Evolutionary conservation across 1,140 invertebrate genomes (phyloP), one percentile per base, ranked within the genome.

Genomic region (Asobara japonica): DNA sequence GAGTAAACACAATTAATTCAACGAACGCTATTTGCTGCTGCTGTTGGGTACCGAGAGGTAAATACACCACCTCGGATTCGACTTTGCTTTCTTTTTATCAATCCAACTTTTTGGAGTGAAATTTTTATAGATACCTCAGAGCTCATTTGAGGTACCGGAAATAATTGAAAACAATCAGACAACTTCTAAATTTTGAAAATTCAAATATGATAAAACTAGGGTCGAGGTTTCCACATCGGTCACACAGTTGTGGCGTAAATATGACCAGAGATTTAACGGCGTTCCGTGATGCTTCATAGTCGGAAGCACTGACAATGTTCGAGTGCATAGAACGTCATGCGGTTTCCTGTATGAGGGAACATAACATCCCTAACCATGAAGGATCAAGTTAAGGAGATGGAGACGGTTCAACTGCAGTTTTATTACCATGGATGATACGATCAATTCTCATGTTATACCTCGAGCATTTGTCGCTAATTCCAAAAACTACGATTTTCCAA

Each of bases 1-100:
- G n/a, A 56, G 51, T 56, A 56, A 56, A 56, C 51, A 56, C 51
- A 22, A 56, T 56, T 56, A 22, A 56, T 56, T 56, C 13, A 45
- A 2, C 51, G 6, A 11, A 3, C 51, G 22, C 22, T 22, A 56
- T 56, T 56, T 20, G 22, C 22, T 20, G 7, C 22, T 51, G 20
- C 2, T 51, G 45, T 2, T 51, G 20, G 8, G 2, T 20, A 18
- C 45, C 3, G 20, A 18, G 3, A 16, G 45, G 8, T 38, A 38
- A 51, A 51, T 51, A 51, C 5, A 36, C 11, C 11, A 6, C 31
- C 11, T 36, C 11, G 31, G 11, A 36, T 36, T 36, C 11, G 5
- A 36, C 5, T 11, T 18, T 16, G n/a, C 20, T 51, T 51, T 51
- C 5, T 3, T 51, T 51, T 51, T 51, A 20, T 51, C 8, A n/a